These are phyloP conservation scores for Excalfactoria chinensis DNA, from an alignment of 2,113 vertebrate species.

Conservation along the genomic window DNA sequence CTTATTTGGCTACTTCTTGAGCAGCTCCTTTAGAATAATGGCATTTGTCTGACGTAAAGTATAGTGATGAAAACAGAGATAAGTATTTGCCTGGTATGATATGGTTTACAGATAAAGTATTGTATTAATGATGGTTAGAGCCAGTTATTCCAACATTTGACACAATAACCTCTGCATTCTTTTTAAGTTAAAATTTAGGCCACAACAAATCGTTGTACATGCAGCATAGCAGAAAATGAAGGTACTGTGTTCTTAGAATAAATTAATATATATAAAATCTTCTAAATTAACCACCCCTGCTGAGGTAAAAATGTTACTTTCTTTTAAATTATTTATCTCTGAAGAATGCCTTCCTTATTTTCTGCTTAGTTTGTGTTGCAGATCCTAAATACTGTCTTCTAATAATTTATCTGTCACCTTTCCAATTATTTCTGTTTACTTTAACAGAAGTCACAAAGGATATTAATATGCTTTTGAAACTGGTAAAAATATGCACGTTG, in stretches of 20 bases:
- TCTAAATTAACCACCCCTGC: constrained; percentile 1
- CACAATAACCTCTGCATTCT: background rate
- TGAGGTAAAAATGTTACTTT: constrained; percentile 14
- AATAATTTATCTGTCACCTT: constrained; percentile 55
- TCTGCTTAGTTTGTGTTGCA: constrained; percentile 36
- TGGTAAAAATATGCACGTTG: constrained; percentile 36
- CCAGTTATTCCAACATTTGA: background rate
- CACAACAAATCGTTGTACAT: background rate
- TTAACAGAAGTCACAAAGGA: constrained; percentile 54
- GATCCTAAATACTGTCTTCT: constrained; percentile 48
- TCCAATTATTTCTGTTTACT: constrained; percentile 67
- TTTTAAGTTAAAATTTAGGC: background rate
- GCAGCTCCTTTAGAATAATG: background rate
- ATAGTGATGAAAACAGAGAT: background rate
- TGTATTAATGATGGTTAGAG: background rate
- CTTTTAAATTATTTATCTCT: constrained; percentile 56
- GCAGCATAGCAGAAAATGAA: background rate
- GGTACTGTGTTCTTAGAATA: background rate
- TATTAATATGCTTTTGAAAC: constrained; percentile 68
- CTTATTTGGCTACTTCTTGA: background rate
- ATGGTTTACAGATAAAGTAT: background rate
- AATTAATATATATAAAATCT: background rate
- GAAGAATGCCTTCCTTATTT: background rate
- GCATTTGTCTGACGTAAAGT: background rate
- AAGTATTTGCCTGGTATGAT: background rate